Percentiles rank a stretch among this genome's conserved stretches.
Evolutionary conservation across 2,113 vertebrate species (phyloP).

Genomic region (Myanophis thanlyinensis): DNA sequence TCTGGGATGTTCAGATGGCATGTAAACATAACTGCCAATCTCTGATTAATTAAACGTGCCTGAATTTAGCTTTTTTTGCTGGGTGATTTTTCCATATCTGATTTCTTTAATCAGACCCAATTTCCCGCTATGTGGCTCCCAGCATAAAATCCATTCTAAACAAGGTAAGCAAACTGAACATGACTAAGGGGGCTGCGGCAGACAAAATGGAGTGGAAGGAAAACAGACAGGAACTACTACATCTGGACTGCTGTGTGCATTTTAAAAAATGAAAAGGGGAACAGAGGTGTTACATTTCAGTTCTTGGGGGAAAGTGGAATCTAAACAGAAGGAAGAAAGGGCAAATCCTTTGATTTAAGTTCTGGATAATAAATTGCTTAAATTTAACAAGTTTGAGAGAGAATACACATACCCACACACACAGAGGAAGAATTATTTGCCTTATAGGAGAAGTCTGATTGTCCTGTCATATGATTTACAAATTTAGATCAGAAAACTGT

Average conservation of each 20-base stretch:
- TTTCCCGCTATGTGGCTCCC: background rate
- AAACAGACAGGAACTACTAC: background rate
- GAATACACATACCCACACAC: background rate
- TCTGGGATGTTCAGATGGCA: background rate
- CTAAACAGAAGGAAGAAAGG: background rate
- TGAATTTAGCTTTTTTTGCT: background rate
- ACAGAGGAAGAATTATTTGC: background rate
- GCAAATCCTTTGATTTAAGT: background rate
- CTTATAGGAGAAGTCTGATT: no score
- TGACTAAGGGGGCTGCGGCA: no score
- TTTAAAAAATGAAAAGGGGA: background rate
- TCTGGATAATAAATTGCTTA: background rate
- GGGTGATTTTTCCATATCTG: background rate
- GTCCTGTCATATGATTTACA: background rate
- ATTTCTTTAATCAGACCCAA: background rate
- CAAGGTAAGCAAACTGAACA: background rate
- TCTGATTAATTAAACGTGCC: background rate
- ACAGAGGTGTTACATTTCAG: background rate
- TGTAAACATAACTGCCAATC: background rate
- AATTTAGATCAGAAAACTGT: background rate
- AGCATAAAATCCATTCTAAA: background rate
- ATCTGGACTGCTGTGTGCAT: background rate
- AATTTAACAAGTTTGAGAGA: background rate
- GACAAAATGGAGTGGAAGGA: background rate
- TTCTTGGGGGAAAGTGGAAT: background rate